Evolutionary conservation across 2,888 invertebrate species (phyloP), one percentile per base, ranked within the genome.

Genomic region (Plutella xylostella): DNA sequence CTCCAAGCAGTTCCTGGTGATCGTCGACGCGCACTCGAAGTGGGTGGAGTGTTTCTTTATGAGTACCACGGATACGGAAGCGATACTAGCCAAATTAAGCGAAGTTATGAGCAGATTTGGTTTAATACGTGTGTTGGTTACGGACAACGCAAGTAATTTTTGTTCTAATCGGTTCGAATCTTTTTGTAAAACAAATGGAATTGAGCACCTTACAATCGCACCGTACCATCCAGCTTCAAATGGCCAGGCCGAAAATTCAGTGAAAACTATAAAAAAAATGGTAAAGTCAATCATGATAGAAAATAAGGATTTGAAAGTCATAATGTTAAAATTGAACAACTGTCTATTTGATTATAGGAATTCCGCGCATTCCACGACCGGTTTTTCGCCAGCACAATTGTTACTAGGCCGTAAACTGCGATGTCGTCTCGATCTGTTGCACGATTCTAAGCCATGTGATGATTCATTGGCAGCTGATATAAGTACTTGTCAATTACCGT

Each of bases 131-230:
- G 47, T 46, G 2, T 14, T 51, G 34, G 53, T 53, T 2, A 47
- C 49, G 2, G 53, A 51, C 38, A 53, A 53, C 38, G 50, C 44
- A n/a, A 38, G 45, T 1, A 43, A 46, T 37, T 49, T 53, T 49
- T 35, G 22, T 28, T 45, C 48, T 6, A 22, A 15, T 9, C n/a
- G 25, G 3, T 49, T 52, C 40, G 3, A 45, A 20, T 17, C 34
- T 14, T 49, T 45, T 46, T 51, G 47, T 41, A 14, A 4, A 17
- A 9, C 15, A 1, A 52, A 52, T 14, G 46, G 47, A 4, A 51
- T 54, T 6, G 5, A 47, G n/a, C 49, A 50, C 35, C 5, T 53
- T 4, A 48, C 50, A 9, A 42, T 22, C 9, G 44, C 49, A 4
- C 43, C 48, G 3, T 49, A 53, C 18, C 47, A 48, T 22, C 53